phyloP scores from a whole-genome alignment of 2,888 invertebrate species.

The Noctua comes region DNA sequence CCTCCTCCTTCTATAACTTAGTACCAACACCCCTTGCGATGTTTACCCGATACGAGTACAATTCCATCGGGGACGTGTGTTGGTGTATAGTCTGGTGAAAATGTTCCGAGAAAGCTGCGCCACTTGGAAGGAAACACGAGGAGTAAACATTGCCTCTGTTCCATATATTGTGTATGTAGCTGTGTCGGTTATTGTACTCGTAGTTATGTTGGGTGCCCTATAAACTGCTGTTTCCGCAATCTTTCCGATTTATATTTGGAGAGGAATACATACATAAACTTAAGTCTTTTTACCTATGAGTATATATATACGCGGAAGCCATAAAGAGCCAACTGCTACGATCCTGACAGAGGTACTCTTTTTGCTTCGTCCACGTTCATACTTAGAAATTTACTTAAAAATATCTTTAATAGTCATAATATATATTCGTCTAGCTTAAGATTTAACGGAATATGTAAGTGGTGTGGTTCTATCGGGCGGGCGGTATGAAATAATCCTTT shows the following conservation, averaged over 20 bases:
- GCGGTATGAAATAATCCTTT: not conserved
- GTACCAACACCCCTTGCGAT: conserved; percentile 2
- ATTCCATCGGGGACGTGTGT: conserved; percentile 30
- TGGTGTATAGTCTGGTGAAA: conserved; percentile 12
- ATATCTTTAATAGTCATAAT: not conserved
- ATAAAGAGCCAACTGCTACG: not conserved
- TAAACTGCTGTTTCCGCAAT: not conserved
- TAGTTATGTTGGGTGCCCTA: conserved; percentile 15
- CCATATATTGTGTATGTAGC: not conserved
- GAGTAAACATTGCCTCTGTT: conserved; percentile 30
- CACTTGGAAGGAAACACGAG: conserved; percentile 14
- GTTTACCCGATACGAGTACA: conserved; percentile 5
- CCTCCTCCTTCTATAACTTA: not conserved
- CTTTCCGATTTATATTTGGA: conserved; percentile 9
- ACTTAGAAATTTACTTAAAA: not conserved
- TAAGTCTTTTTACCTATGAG: not conserved
- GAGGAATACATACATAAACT: not conserved
- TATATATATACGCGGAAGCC: not conserved
- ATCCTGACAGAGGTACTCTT: not conserved
- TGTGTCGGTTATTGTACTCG: conserved; percentile 2
- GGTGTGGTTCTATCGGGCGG: not conserved
- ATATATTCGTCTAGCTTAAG: not conserved
- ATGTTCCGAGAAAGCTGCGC: conserved; percentile 10
- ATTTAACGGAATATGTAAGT: not conserved
- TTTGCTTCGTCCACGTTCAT: not conserved